Evolutionary conservation across 2,888 invertebrate genomes (phyloP).

Genomic region (Horisme vitalbata): DNA sequence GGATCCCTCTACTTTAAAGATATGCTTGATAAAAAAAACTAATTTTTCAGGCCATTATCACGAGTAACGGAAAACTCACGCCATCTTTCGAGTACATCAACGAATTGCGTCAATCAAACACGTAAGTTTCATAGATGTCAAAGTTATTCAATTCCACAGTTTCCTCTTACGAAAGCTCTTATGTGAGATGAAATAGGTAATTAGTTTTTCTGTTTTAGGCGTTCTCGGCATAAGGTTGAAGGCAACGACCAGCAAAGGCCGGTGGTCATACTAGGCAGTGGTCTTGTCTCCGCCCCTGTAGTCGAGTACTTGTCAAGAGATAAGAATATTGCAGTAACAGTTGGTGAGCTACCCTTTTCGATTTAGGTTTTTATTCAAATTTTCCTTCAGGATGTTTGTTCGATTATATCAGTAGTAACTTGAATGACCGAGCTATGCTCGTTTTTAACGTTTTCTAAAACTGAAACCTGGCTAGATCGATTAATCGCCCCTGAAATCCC

Average conservation of each 20-base stretch:
- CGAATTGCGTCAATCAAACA: slow-evolving; percentile 89
- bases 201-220: slow-evolving; percentile 55
- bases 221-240: slow-evolving; percentile 89
- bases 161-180: too few relatives aligned
- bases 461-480: too few relatives aligned
- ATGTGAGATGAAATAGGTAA: neutral
- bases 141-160: neutral
- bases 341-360: slow-evolving; percentile 79
- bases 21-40: too few relatives aligned
- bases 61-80: slow-evolving; percentile 96
- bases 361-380: too few relatives aligned
- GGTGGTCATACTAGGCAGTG: slow-evolving; percentile 96
- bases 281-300: slow-evolving; percentile 96
- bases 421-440: too few relatives aligned
- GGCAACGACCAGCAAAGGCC: slow-evolving; percentile 85
- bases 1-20: too few relatives aligned
- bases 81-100: slow-evolving; percentile 97
- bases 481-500: too few relatives aligned
- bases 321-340: slow-evolving; percentile 89
- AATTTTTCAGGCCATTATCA: slow-evolving; percentile 97
- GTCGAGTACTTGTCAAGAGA: slow-evolving; percentile 96
- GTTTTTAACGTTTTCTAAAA: too few relatives aligned
- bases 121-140: slow-evolving; percentile 49
- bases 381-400: too few relatives aligned
- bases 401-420: too few relatives aligned